A percentile compares a stretch with the other conserved stretches of the same genome.
Evolutionary conservation across 2,113 vertebrate genomes (phyloP).

Genomic region (Stegastes partitus): DNA sequence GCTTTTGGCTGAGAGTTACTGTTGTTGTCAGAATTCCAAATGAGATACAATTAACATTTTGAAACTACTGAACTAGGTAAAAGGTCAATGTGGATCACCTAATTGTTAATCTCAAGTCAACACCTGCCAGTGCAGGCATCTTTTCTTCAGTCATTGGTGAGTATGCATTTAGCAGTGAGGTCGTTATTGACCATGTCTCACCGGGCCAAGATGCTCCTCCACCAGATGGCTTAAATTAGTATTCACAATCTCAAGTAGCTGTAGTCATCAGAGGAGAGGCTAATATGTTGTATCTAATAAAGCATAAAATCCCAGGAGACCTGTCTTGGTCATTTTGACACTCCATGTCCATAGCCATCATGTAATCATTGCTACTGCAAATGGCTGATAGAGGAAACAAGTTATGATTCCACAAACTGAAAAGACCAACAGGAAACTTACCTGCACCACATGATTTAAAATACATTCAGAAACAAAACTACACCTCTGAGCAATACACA

Average conservation of each 20-base stretch:
- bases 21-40: neutral
- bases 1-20: neutral
- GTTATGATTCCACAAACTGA: slow-evolving; percentile 6
- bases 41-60: slow-evolving; percentile 11
- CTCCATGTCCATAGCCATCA: slow-evolving; percentile 21
- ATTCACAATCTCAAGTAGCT: slow-evolving; percentile 71
- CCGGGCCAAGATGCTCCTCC: slow-evolving; percentile 34
- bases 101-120: neutral
- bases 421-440: slow-evolving; percentile 54
- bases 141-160: slow-evolving; percentile 17
- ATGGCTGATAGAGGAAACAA: slow-evolving; percentile 14
- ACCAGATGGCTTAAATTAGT: slow-evolving; percentile 72
- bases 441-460: slow-evolving; percentile 41
- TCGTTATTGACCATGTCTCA: slow-evolving; percentile 61
- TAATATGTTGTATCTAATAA: slow-evolving; percentile 70
- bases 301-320: slow-evolving; percentile 58
- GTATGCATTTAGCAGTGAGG: slow-evolving; percentile 9
- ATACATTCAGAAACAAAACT: slow-evolving; percentile 29
- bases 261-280: slow-evolving; percentile 55
- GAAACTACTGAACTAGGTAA: neutral
- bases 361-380: slow-evolving; percentile 38
- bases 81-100: neutral
- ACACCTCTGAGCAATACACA: slow-evolving; percentile 17
- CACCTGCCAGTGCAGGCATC: neutral
- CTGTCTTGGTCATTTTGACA: slow-evolving; percentile 40